Evolutionary conservation across 2,113 vertebrate genomes (phyloP), one percentile per base, ranked within the genome.

Genomic region (Dipodomys merriami): DNA sequence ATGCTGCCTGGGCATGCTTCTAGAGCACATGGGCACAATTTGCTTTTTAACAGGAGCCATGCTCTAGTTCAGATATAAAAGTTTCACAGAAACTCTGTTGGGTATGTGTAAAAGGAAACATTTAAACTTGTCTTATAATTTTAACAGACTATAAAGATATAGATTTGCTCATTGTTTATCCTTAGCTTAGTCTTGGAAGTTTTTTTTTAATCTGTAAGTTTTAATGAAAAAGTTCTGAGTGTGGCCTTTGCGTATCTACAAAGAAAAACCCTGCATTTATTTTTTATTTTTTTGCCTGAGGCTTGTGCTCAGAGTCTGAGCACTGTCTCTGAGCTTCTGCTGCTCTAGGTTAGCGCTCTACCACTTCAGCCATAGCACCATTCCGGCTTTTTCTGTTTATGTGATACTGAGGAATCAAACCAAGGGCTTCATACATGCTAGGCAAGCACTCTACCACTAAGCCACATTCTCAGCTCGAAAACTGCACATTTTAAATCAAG

Each of bases 161-260:
- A 87, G 85, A 82, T 89, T 85, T 85, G n/a, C 73, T 87, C 76
- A 90, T 39, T 94, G 86, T 94, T 94, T 80, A 86, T 86, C 49
- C 44, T 94, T 87, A 62, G 23, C 69, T 78, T 68, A 94, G 73
- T 88, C 76, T 88, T 79, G 83, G 80, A 85, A 62, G 30, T 57
- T 33, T 96, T 92, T 77, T 71, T n/a, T 33, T 69, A 91, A 93
- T 67, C 65, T 95, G 76, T 82, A 83, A 49, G 60, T 80, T 90
- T 72, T 84, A 93, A 85, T 90, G 81, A 91, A 94, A 90, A 94
- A 25, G 19, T 77, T 95, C 91, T 69, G 68, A 76, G 30, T 64
- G n/a, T 49, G 64, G 49, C 23, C 33, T 90, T 88, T 57, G 53
- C 0, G 4, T 57, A 57, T 39, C 39, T 57, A 57, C 53, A 57